Evolutionary conservation across 2,113 vertebrate species (phyloP), one percentile per base, ranked within the genome.

Genomic region (Neotoma lepida): DNA sequence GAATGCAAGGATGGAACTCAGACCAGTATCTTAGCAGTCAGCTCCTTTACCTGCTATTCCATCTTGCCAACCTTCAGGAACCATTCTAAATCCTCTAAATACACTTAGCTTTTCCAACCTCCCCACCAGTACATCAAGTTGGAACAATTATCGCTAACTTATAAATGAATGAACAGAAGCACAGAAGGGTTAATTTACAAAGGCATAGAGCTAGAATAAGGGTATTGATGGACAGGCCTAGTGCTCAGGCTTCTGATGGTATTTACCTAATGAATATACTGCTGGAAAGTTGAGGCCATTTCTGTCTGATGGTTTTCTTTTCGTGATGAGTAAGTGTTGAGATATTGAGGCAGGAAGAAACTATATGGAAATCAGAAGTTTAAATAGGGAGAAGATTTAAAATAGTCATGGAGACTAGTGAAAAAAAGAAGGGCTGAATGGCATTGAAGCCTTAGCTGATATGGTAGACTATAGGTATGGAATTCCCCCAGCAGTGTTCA

Each of bases 341-440:
- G 56, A 91, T 95, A 68, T 14, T 64, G 39, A 92, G 89, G 82
- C 12, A 41, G 61, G 89, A 46, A 54, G 89, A 87, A 66, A 54
- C 6, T 78, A 1, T 95, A 4, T 94, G 66, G 61, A 78, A 61
- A 94, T 81, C 28, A 93, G 58, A 90, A 80, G 44, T 89, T 92
- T 82, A 68, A 94, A n/a, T 93, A 86, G 41, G 46, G 93, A 85
- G 20, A 94, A 88, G n/a, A 92, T 88, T 86, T 94, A 66, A 74
- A 92, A 66, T 63, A 95, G 41, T 51, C 68, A 41, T 15, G 4
- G 82, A 77, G 77, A 18, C 70, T 74, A 78, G 86, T 92, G n/a
- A 26, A 35, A 44, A 66, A 89, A 89, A 92, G 74, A 89, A 56
- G 68, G 63, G 24, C 70, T 85, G 33, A 84, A 56, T 96, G 39